A percentile compares a stretch with the other conserved stretches of the same genome.
Conservation (phyloP, 2,888 invertebrate genomes). For the Trichogramma dendrolimi region DNA sequence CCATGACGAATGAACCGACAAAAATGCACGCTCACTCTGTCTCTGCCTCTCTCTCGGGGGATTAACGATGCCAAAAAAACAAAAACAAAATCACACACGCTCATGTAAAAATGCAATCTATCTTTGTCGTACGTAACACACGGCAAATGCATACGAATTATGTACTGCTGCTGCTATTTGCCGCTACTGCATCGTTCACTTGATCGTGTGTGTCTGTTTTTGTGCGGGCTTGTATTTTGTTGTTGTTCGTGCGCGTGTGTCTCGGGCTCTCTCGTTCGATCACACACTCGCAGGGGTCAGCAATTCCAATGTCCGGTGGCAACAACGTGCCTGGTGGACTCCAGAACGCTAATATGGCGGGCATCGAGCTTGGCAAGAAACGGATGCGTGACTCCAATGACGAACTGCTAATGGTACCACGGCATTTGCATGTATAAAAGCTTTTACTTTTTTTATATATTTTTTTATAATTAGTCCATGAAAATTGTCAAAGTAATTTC, state of each 20-base stretch:
- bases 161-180: no score
- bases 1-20: conserved; percentile 31
- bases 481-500: neutral
- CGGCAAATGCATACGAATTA: conserved; percentile 1
- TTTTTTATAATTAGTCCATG: neutral
- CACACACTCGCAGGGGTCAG: conserved; percentile 44
- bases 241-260: neutral
- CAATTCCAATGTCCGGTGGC: conserved; percentile 49
- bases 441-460: conserved; percentile 37
- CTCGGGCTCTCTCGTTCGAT: conserved; percentile 29
- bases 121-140: conserved; percentile 4
- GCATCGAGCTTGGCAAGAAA: conserved; percentile 92
- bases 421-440: conserved; percentile 51
- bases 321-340: conserved; percentile 59
- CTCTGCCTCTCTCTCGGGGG: conserved; percentile 10
- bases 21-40: conserved; percentile 19
- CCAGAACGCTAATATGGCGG: conserved; percentile 66
- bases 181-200: no score
- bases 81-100: conserved; percentile 10
- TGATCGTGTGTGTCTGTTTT: no score
- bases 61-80: conserved; percentile 18
- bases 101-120: conserved; percentile 19
- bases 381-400: conserved; percentile 84
- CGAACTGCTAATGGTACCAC: conserved; percentile 92
- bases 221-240: no score